phyloP scores from a whole-genome alignment of 92 coral and sea anemone genomes.

The Meandrina meandrites region DNA sequence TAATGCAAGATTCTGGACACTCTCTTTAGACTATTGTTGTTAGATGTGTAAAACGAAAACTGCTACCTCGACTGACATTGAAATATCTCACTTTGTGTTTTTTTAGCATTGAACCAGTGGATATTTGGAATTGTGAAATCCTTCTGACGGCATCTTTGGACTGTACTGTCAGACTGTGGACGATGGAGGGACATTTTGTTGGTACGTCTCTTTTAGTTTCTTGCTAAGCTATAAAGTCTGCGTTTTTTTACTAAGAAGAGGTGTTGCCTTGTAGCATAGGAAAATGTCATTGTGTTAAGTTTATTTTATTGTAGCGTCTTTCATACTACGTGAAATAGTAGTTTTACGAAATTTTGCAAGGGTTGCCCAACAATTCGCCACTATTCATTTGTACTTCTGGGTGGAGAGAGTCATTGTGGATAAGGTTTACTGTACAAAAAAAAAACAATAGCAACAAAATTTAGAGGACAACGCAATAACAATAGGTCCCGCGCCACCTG shows the following conservation, averaged over 20 bases:
- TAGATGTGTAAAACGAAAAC: no score
- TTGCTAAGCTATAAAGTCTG: neutral
- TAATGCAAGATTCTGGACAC: no score
- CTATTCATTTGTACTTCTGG: no score
- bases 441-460: no score
- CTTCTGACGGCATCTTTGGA: constrained; percentile 86
- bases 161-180: constrained; percentile 96
- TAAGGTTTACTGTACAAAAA: no score
- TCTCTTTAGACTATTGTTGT: no score
- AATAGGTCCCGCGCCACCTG: neutral
- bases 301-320: no score
- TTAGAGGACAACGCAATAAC: neutral
- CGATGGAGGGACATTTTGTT: constrained; percentile 92
- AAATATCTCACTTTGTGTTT: neutral
- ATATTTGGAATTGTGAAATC: constrained; percentile 59
- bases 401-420: no score
- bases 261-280: neutral
- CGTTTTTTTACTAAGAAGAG: neutral
- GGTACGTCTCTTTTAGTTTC: constrained; percentile 41
- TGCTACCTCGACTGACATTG: neutral
- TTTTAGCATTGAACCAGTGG: constrained; percentile 86
- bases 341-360: no score
- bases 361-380: no score
- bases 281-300: no score
- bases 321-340: no score